phyloP scores from a whole-genome alignment of 2,888 invertebrate genomes.

The Phyllotreta striolata region DNA sequence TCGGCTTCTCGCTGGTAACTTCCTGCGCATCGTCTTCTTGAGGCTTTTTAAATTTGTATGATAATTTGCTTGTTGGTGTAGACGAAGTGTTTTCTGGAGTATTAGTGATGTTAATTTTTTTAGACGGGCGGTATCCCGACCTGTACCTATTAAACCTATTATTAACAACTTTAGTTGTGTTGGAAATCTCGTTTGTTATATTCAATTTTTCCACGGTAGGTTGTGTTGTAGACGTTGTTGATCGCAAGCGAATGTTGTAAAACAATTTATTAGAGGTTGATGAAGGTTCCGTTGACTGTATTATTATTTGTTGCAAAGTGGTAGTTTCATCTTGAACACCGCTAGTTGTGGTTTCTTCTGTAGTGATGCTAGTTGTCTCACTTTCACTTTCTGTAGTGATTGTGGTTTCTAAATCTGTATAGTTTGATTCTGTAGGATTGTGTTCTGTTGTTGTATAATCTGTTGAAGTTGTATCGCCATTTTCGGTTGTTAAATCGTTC shows the following conservation, averaged over 20 bases:
- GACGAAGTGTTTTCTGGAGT: constrained; percentile 27
- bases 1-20: constrained; percentile 4
- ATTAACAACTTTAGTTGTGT: neutral
- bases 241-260: constrained; percentile 37
- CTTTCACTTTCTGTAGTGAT: constrained; percentile 2
- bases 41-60: constrained; percentile 33
- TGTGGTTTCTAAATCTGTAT: constrained; percentile 18
- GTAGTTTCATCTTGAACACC: constrained; percentile 2
- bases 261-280: neutral
- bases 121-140: constrained; percentile 13
- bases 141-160: constrained; percentile 21
- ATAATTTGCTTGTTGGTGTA: constrained; percentile 36
- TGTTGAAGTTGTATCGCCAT: constrained; percentile 11
- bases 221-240: constrained; percentile 25
- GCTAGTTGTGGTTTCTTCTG: constrained; percentile 13
- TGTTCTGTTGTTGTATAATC: constrained; percentile 15
- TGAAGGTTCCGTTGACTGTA: constrained; percentile 21
- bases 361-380: constrained; percentile 1
- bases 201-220: constrained; percentile 8
- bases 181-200: neutral
- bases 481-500: constrained; percentile 1
- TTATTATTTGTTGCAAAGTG: constrained; percentile 12
- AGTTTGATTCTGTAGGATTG: constrained; percentile 1
- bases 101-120: constrained; percentile 12
- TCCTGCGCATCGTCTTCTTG: constrained; percentile 11